Evolutionary conservation across 1,140 invertebrate species (phyloP).

Genomic region (Aphelinus certus): DNA sequence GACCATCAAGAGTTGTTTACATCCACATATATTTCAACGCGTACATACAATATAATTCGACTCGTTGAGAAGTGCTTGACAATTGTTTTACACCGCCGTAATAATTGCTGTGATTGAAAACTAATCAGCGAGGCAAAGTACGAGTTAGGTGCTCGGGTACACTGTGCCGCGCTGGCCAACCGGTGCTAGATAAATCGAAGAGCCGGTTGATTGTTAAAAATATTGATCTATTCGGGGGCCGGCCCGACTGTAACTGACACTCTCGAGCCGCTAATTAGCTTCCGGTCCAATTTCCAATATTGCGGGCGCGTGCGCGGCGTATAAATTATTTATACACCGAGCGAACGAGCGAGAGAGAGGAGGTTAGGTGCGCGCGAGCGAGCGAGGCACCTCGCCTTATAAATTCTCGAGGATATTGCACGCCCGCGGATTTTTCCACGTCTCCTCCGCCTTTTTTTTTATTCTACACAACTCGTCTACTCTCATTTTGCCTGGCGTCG

Average conservation of each 20-base stretch:
- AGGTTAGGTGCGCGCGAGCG: conserved; percentile 22
- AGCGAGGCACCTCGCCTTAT: conserved; percentile 25
- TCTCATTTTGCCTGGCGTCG: no score
- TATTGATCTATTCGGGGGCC: background rate
- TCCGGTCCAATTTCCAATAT: conserved; percentile 50
- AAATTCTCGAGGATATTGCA: conserved; percentile 41
- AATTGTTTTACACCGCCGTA: no score
- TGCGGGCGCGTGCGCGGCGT: conserved; percentile 31
- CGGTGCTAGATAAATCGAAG: no score
- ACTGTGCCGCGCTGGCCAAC: no score
- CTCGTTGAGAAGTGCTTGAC: no score
- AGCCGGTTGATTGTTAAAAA: conserved; percentile 13
- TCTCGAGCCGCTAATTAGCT: conserved; percentile 44
- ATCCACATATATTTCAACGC: no score
- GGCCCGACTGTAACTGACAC: conserved; percentile 26
- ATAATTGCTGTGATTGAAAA: no score
- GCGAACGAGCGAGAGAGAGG: conserved; percentile 26
- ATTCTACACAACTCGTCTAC: no score
- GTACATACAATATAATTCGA: no score
- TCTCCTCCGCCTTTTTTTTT: background rate
- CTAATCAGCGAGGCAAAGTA: no score
- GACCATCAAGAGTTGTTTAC: no score
- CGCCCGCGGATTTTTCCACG: background rate
- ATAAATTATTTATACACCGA: conserved; percentile 45
- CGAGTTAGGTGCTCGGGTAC: no score